Conservation (phyloP, 2,888 invertebrate genomes). For the Apamea monoglypha region DNA sequence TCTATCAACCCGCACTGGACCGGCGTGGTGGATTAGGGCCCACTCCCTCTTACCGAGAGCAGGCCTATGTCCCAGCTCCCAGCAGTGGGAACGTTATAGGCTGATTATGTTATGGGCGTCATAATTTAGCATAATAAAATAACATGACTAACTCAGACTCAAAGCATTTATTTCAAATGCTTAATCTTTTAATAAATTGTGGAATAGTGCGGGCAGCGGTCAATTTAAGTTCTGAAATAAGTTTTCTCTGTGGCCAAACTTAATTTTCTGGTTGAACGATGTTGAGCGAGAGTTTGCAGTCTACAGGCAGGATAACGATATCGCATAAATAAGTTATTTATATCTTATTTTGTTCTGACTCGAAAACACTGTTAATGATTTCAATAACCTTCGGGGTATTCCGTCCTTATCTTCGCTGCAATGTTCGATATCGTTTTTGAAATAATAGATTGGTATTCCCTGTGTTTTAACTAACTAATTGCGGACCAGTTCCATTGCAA, state of each 20-base stretch:
- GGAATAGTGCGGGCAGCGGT: too few relatives aligned
- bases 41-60: too few relatives aligned
- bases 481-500: not conserved
- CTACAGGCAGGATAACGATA: not conserved
- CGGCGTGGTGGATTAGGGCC: too few relatives aligned
- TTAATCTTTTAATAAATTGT: not conserved
- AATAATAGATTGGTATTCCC: not conserved
- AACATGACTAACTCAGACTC: too few relatives aligned
- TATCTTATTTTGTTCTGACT: not conserved
- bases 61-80: too few relatives aligned
- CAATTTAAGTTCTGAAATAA: not conserved
- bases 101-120: too few relatives aligned
- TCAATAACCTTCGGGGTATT: not conserved
- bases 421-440: not conserved
- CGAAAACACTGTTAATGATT: not conserved
- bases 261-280: not conserved
- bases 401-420: not conserved
- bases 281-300: not conserved
- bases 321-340: not conserved
- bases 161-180: too few relatives aligned
- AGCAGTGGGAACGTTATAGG: too few relatives aligned
- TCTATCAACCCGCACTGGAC: too few relatives aligned
- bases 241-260: not conserved
- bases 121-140: too few relatives aligned
- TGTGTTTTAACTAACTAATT: not conserved